Percentiles rank a stretch among this genome's conserved stretches.
These are phyloP conservation scores for Seira sanloemensis DNA, from an alignment of 2,888 invertebrate genomes.

Conservation along the genomic window DNA sequence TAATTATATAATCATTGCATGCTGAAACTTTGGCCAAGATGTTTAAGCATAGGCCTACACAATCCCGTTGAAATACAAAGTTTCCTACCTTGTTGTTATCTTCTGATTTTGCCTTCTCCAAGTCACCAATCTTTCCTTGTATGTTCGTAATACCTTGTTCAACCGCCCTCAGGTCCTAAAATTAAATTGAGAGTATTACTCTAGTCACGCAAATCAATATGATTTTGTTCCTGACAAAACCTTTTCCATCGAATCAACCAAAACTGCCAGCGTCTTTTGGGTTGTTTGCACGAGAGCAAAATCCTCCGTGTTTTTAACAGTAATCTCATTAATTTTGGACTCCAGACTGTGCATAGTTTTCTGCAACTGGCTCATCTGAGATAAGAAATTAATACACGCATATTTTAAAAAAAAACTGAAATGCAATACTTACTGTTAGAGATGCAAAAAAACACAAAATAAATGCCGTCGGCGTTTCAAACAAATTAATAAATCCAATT, in stretches of 20 bases:
- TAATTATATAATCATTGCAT: background rate
- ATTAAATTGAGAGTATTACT: background rate
- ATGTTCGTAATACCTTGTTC: slow-evolving; percentile 37
- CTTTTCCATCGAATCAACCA: slow-evolving; percentile 60
- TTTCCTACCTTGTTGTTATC: slow-evolving; percentile 61
- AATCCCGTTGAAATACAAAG: too few relatives aligned
- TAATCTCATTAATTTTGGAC: slow-evolving; percentile 57
- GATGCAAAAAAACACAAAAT: too few relatives aligned
- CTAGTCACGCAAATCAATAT: too few relatives aligned
- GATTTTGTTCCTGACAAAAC: slow-evolving; percentile 17
- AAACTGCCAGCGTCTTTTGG: slow-evolving; percentile 50
- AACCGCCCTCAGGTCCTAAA: slow-evolving; percentile 49
- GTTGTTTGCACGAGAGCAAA: slow-evolving; percentile 44
- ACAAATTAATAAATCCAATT: too few relatives aligned
- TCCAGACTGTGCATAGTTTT: slow-evolving; percentile 63
- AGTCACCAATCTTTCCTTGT: slow-evolving; percentile 40
- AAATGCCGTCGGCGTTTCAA: too few relatives aligned
- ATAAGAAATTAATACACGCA: too few relatives aligned
- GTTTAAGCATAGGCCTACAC: too few relatives aligned
- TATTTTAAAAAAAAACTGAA: too few relatives aligned
- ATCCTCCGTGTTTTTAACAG: slow-evolving; percentile 54
- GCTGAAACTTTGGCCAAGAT: too few relatives aligned
- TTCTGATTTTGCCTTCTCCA: slow-evolving; percentile 61
- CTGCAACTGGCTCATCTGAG: slow-evolving; percentile 62
- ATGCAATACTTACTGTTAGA: too few relatives aligned